Percentiles rank a stretch among this genome's conserved stretches.
Conservation (phyloP, 2,888 invertebrate genomes). For the Netelia virgata region DNA sequence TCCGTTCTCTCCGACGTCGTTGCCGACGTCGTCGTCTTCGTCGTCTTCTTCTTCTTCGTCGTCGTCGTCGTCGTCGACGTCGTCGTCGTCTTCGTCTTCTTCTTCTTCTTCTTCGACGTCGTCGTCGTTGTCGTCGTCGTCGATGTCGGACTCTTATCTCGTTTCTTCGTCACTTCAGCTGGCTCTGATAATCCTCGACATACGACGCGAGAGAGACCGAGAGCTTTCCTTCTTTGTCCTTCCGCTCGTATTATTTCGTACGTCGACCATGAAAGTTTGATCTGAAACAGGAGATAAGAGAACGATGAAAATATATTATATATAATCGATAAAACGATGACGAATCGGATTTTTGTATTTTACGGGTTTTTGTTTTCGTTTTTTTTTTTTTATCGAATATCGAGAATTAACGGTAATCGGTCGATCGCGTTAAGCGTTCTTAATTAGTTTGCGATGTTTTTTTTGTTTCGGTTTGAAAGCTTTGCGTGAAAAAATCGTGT, state of each 20-base stretch:
- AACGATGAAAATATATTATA: background rate
- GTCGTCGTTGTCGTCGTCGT: conserved; percentile 22
- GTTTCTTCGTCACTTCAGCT: conserved; percentile 53
- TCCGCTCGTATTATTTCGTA: conserved; percentile 11
- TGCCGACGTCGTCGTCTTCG: conserved; percentile 32
- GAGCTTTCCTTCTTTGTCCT: conserved; percentile 12
- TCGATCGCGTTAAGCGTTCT: too few relatives aligned
- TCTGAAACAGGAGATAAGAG: conserved; percentile 54
- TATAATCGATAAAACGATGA: background rate
- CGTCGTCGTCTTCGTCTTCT: conserved; percentile 2
- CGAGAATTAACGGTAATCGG: too few relatives aligned
- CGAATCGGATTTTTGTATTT: background rate
- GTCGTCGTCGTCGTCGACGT: conserved; percentile 27
- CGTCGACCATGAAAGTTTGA: conserved; percentile 27
- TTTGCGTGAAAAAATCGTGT: too few relatives aligned
- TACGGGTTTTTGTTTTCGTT: background rate
- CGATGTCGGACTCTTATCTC: conserved; percentile 28
- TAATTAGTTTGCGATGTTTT: too few relatives aligned
- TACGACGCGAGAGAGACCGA: background rate
- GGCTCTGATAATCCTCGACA: conserved; percentile 51
- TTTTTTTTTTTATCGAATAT: background rate
- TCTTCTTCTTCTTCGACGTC: background rate
- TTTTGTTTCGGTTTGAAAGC: too few relatives aligned
- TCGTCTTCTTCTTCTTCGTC: conserved; percentile 45
- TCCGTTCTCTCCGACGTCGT: conserved; percentile 9